A percentile compares a stretch with the other conserved stretches of the same genome.
phyloP scores from a whole-genome alignment of 2,797 vertebrate species.

The Eptatretus atami region DNA sequence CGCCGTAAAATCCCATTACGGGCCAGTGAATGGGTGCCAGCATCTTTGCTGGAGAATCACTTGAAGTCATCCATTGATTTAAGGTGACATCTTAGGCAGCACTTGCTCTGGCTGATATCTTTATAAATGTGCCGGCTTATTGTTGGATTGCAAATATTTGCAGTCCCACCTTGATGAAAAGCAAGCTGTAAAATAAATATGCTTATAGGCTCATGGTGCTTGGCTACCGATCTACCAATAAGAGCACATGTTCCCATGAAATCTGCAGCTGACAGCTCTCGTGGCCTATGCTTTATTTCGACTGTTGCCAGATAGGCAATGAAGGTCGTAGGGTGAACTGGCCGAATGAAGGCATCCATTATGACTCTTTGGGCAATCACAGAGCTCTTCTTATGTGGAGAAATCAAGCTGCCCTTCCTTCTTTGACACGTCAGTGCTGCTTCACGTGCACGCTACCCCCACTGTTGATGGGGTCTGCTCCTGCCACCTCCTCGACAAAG shows the following conservation, averaged over 20 bases:
- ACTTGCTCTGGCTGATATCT: neutral
- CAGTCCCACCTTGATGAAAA: neutral
- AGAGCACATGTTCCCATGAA: slow-evolving; percentile 2
- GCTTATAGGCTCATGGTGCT: neutral
- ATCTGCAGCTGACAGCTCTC: slow-evolving; percentile 3
- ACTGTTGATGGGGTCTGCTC: no score
- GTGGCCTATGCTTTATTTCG: neutral
- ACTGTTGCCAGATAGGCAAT: slow-evolving; percentile 4
- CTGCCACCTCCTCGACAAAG: no score
- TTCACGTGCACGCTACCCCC: no score
- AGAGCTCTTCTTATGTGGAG: slow-evolving; percentile 4
- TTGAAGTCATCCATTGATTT: no score
- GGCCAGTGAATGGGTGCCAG: no score
- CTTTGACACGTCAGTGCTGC: slow-evolving; percentile 4
- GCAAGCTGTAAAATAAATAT: slow-evolving; percentile 5
- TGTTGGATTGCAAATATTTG: slow-evolving; percentile 2
- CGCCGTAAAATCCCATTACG: no score
- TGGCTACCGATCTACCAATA: neutral
- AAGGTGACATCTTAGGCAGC: no score
- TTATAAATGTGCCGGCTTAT: slow-evolving; percentile 1
- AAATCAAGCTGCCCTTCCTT: slow-evolving; percentile 2
- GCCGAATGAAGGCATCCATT: slow-evolving; percentile 1
- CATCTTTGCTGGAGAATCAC: no score
- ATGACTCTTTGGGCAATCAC: slow-evolving; percentile 3
- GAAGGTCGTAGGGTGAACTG: neutral